Percentiles rank a stretch among this genome's conserved stretches.
Conservation (phyloP, 2,888 invertebrate genomes). For the Diaprepes abbreviatus region DNA sequence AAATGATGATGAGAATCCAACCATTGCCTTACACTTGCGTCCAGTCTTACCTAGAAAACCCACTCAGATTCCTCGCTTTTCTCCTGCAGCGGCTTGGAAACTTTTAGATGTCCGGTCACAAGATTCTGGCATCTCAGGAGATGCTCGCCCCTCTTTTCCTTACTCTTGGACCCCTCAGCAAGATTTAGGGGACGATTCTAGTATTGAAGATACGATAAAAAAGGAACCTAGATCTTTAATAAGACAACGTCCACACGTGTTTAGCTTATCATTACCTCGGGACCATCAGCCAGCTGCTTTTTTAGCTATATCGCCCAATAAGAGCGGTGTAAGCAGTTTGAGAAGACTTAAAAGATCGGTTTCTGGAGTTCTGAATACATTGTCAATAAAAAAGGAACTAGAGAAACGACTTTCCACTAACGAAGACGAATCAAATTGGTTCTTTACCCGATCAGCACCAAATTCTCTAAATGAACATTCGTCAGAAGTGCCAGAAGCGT, state of each 20-base stretch:
- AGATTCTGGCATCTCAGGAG: slow-evolving; percentile 88
- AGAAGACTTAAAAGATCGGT: slow-evolving; percentile 81
- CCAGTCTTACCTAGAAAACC: slow-evolving; percentile 86
- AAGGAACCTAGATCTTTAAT: slow-evolving; percentile 49
- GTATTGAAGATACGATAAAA: slow-evolving; percentile 61
- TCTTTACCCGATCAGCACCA: slow-evolving; percentile 84
- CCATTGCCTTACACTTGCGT: slow-evolving; percentile 78
- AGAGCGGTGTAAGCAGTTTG: slow-evolving; percentile 57
- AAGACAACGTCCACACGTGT: slow-evolving; percentile 72
- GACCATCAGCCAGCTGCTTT: slow-evolving; percentile 71
- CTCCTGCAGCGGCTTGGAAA: slow-evolving; percentile 87
- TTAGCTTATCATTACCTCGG: slow-evolving; percentile 82
- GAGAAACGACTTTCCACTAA: slow-evolving; percentile 54
- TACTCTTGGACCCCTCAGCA: slow-evolving; percentile 87
- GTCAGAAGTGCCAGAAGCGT: slow-evolving; percentile 55
- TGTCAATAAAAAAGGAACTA: slow-evolving; percentile 56
- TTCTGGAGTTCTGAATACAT: slow-evolving; percentile 70
- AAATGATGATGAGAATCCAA: slow-evolving; percentile 56
- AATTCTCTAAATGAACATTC: slow-evolving; percentile 78
- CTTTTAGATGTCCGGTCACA: slow-evolving; percentile 74
- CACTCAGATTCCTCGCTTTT: slow-evolving; percentile 83
- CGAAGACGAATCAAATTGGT: slow-evolving; percentile 79
- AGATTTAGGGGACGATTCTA: slow-evolving; percentile 75
- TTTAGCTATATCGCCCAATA: slow-evolving; percentile 63
- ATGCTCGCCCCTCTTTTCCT: slow-evolving; percentile 72